Conservation (phyloP, 2,888 invertebrate species). For the Opisthograptis luteolata region DNA sequence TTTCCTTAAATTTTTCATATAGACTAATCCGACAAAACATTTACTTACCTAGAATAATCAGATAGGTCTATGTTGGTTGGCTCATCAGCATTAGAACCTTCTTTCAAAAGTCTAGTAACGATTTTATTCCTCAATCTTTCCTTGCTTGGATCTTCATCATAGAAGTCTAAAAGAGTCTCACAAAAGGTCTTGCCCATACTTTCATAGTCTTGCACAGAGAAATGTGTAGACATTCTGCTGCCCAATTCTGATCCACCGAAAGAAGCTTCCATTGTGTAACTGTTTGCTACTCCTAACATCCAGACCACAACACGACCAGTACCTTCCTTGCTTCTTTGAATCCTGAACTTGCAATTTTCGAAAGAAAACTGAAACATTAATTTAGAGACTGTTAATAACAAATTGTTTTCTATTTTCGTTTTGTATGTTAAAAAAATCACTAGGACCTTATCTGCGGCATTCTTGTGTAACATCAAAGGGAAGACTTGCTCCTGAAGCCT, state of each 20-base stretch:
- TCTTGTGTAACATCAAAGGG: constrained; percentile 96
- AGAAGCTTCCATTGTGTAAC: constrained; percentile 98
- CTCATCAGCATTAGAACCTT: constrained; percentile 95
- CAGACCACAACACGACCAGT: constrained; percentile 97
- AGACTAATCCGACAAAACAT: no score
- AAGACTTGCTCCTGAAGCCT: constrained; percentile 96
- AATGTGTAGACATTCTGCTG: constrained; percentile 92
- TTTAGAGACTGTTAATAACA: not conserved
- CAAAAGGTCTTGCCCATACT: constrained; percentile 95
- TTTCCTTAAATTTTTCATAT: no score
- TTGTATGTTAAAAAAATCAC: not conserved
- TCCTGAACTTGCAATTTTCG: constrained; percentile 96
- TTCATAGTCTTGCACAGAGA: constrained; percentile 87
- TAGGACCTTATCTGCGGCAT: constrained; percentile 93
- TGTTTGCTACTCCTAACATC: constrained; percentile 97
- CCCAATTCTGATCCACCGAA: constrained; percentile 95
- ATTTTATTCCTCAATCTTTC: constrained; percentile 92
- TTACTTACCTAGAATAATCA: constrained; percentile 91
- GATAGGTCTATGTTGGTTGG: constrained; percentile 93
- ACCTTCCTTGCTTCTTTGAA: constrained; percentile 97
- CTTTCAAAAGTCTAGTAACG: constrained; percentile 89
- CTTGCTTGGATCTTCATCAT: constrained; percentile 93
- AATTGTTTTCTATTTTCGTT: not conserved
- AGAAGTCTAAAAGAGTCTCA: constrained; percentile 96
- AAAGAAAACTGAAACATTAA: constrained; percentile 91